These are phyloP conservation scores for Rhinophrynus dorsalis DNA, from an alignment of 2,797 vertebrate species.

Conservation along the genomic window DNA sequence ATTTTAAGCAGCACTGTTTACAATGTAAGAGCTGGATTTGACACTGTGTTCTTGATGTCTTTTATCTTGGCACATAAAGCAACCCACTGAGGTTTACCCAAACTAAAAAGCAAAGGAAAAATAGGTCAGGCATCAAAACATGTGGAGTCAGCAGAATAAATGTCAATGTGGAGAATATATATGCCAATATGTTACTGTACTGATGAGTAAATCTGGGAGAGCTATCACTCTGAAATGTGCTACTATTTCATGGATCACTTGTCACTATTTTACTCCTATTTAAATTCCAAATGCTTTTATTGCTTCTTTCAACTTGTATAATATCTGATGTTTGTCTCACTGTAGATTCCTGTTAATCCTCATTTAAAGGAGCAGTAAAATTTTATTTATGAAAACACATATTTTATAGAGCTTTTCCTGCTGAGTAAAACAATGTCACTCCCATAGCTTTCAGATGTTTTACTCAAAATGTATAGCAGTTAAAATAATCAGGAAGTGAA, in stretches of 20 bases:
- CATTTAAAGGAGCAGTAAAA: no score
- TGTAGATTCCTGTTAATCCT: constrained; percentile 32
- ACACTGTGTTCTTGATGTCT: constrained; percentile 14
- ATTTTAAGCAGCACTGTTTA: constrained; percentile 19
- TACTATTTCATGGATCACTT: constrained; percentile 31
- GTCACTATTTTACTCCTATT: constrained; percentile 18
- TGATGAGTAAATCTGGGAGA: constrained; percentile 28
- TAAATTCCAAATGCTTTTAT: constrained; percentile 15
- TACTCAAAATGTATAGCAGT: no score
- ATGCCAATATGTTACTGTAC: constrained; percentile 35
- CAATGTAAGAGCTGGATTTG: constrained; percentile 1
- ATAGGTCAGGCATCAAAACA: constrained; percentile 38
- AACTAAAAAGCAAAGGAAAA: constrained; percentile 30
- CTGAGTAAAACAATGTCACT: no score
- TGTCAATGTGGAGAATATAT: constrained; percentile 34
- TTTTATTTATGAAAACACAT: no score
- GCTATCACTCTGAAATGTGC: constrained; percentile 14
- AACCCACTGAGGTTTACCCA: constrained; percentile 22
- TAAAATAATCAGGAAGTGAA: no score
- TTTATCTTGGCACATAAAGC: constrained; percentile 22
- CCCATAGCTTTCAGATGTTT: no score
- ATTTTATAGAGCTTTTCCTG: no score
- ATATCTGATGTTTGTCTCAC: constrained; percentile 31
- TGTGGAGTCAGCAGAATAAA: constrained; percentile 34
- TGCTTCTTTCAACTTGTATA: constrained; percentile 11